A percentile compares a stretch with the other conserved stretches of the same genome.
phyloP scores from a whole-genome alignment of 2,888 invertebrate species.

The Choristoneura rosaceana region DNA sequence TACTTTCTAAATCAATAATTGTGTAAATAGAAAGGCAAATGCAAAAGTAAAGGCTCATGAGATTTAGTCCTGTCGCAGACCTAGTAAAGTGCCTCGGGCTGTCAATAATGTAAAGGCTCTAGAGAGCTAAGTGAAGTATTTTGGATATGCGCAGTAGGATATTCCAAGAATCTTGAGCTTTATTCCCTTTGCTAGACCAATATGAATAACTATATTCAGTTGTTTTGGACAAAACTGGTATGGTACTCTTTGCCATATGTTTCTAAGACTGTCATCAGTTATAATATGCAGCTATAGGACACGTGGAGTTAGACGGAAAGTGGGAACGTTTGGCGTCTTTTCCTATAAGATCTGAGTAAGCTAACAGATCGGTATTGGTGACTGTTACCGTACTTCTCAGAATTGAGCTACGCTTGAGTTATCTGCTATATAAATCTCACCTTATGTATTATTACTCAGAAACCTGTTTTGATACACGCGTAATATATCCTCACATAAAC shows the following conservation, averaged over 20 bases:
- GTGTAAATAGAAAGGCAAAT: constrained; percentile 21
- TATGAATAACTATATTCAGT: background rate
- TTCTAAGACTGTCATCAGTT: too few relatives aligned
- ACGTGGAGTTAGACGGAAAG: too few relatives aligned
- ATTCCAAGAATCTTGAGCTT: background rate
- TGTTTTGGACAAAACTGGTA: background rate
- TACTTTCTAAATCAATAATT: constrained; percentile 37
- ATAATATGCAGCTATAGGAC: too few relatives aligned
- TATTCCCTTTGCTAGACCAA: background rate
- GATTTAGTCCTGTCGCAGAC: background rate
- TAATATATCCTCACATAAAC: constrained; percentile 20
- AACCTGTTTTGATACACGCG: background rate
- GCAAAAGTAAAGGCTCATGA: constrained; percentile 13
- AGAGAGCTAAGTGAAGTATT: constrained; percentile 6
- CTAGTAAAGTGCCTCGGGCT: constrained; percentile 7
- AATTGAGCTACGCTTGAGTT: background rate
- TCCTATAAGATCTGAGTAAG: too few relatives aligned
- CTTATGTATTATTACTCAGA: background rate
- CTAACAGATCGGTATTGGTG: background rate
- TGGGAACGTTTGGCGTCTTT: too few relatives aligned
- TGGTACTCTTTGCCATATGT: background rate
- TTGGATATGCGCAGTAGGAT: background rate
- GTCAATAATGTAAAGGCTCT: constrained; percentile 25
- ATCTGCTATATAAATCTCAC: background rate
- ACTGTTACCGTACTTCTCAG: background rate